phyloP scores from a whole-genome alignment of 2,888 invertebrate species.

The Amblyjoppa proteus region DNA sequence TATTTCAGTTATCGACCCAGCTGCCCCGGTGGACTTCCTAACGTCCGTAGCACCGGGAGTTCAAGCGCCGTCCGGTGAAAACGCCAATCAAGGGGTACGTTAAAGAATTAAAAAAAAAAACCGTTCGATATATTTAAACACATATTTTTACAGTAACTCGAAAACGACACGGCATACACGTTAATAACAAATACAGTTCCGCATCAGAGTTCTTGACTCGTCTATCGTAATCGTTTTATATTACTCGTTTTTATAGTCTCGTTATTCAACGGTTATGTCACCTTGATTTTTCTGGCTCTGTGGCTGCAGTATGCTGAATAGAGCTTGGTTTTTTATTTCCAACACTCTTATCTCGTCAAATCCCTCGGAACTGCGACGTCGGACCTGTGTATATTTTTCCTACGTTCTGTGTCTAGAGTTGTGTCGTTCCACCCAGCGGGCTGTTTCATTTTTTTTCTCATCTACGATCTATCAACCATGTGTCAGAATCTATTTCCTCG shows the following conservation, averaged over 20 bases:
- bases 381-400: slow-evolving; percentile 16
- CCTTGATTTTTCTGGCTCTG: slow-evolving; percentile 67
- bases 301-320: slow-evolving; percentile 77
- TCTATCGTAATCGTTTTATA: slow-evolving; percentile 56
- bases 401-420: slow-evolving; percentile 52
- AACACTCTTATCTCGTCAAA: slow-evolving; percentile 52
- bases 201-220: slow-evolving; percentile 57
- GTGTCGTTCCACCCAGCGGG: slow-evolving; percentile 13
- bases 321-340: slow-evolving; percentile 71
- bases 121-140: slow-evolving; percentile 48
- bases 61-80: slow-evolving; percentile 76
- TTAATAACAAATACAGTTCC: slow-evolving; percentile 75
- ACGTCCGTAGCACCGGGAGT: slow-evolving; percentile 82
- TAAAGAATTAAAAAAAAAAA: slow-evolving; percentile 36
- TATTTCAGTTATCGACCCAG: slow-evolving; percentile 85
- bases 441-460: not conserved
- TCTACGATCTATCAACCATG: slow-evolving; percentile 19
- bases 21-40: slow-evolving; percentile 87
- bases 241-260: slow-evolving; percentile 39
- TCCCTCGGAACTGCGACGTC: slow-evolving; percentile 72
- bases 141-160: slow-evolving; percentile 47
- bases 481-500: not conserved
- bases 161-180: slow-evolving; percentile 63
- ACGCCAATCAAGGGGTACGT: slow-evolving; percentile 81
- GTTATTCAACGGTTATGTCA: slow-evolving; percentile 50